These are phyloP conservation scores for Dendrolimus punctatus DNA, from an alignment of 1,140 invertebrate genomes.

Conservation along the genomic window DNA sequence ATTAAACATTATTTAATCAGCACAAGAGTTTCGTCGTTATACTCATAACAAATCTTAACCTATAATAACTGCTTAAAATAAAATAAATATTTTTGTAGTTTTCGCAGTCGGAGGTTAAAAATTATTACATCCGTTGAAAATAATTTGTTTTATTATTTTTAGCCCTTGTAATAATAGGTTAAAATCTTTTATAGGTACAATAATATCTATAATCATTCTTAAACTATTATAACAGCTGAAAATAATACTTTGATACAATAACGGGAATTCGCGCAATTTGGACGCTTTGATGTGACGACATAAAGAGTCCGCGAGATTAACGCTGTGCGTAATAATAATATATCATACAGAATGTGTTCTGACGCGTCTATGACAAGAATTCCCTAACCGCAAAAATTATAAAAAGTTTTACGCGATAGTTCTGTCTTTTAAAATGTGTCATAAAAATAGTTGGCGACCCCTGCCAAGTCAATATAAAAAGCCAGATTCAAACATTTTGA, in stretches of 20 bases:
- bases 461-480: not conserved
- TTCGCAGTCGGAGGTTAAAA: too few species aligned
- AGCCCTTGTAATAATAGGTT: too few species aligned
- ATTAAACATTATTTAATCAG: too few species aligned
- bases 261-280: conserved; percentile 3
- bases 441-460: conserved; percentile 51
- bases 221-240: too few species aligned
- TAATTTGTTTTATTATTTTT: too few species aligned
- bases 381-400: not conserved
- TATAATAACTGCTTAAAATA: too few species aligned
- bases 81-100: too few species aligned
- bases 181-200: too few species aligned
- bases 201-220: too few species aligned
- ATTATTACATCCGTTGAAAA: too few species aligned
- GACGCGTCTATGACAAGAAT: conserved; percentile 2
- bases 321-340: not conserved
- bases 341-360: conserved; percentile 1
- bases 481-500: not conserved
- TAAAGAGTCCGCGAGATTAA: conserved; percentile 5
- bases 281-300: conserved; percentile 4
- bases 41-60: too few species aligned
- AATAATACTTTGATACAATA: conserved; percentile 5
- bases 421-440: conserved; percentile 29
- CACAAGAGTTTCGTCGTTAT: too few species aligned
- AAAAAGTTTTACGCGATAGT: conserved; percentile 26